phyloP scores from a whole-genome alignment of 2,113 vertebrate species.

The Trinectes maculatus region DNA sequence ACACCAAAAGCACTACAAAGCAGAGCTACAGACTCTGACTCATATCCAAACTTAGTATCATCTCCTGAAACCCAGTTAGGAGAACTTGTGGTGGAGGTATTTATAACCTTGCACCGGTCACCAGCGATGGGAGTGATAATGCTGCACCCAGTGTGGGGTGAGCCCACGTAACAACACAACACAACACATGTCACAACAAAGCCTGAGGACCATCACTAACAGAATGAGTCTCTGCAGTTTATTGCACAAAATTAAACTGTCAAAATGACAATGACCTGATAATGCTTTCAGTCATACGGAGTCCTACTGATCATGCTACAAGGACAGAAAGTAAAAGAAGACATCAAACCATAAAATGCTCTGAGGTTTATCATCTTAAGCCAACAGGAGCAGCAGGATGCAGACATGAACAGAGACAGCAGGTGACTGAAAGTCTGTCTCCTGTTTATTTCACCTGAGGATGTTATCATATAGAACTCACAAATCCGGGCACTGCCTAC shows the following conservation, averaged over 20 bases:
- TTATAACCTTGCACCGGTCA: slow-evolving; percentile 68
- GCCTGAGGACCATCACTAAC: slow-evolving; percentile 33
- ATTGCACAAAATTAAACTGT: neutral
- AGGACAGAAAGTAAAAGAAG: neutral
- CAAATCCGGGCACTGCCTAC: slow-evolving; percentile 32
- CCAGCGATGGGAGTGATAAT: slow-evolving; percentile 32
- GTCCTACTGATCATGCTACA: neutral
- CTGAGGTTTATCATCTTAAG: neutral
- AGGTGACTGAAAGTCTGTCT: neutral
- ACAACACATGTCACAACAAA: slow-evolving; percentile 57
- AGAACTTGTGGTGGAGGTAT: slow-evolving; percentile 69
- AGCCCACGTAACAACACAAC: slow-evolving; percentile 55
- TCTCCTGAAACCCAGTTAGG: slow-evolving; percentile 73
- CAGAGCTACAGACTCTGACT: slow-evolving; percentile 70
- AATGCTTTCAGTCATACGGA: neutral
- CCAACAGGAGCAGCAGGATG: neutral
- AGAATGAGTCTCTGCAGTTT: neutral
- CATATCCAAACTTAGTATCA: slow-evolving; percentile 81
- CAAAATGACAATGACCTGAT: neutral
- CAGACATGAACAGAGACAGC: neutral
- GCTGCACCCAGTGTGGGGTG: slow-evolving; percentile 44
- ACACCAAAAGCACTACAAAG: slow-evolving; percentile 66
- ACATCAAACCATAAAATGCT: neutral
- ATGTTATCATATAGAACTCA: slow-evolving; percentile 25
- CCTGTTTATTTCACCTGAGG: neutral